Base-by-base conservation (phyloP, 2,888 invertebrate species). In the Lepidonotus clava region DNA sequence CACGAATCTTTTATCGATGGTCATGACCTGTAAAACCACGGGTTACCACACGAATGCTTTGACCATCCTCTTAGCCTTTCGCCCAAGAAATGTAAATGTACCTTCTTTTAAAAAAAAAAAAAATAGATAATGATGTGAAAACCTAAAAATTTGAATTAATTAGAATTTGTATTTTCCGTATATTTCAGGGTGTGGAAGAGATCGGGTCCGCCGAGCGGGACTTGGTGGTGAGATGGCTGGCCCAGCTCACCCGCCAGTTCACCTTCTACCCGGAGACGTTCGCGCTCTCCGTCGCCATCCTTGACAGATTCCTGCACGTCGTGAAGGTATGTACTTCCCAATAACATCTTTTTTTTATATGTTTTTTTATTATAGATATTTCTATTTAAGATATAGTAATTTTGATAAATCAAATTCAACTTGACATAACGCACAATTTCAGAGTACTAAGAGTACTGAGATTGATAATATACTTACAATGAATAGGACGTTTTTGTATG, bases 201-300 rank as follows among this genome's bases (percentile, higher is more conserved):
- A 83, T 83, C 40, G 51, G 86, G 18, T 40, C 77, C 11, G 83
- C 80, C 21, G 86, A 92, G 86, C 89, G 93, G 87, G 91, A 92
- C 88, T 90, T 91, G 80, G 89, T 90, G 24, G 91, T 92, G 67
- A 86, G 85, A 40, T 93, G 92, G 92, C 88, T 93, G 87, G 86
- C 91, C 41, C 89, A 86, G 66, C 89, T 92, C 41, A 92, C 91
- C 87, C 80, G 89, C 14, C 89, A 91, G 84, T 92, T 93, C 86
- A 88, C 89, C 38, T 93, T 93, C 88, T 88, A 90, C 40, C 92
- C 92, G 38, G 93, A 94, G 89, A 93, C 93, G 36, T 89, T 92
- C 56, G 92, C 91, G 56, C 90, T 94, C 66, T 90, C 91, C 86
- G 90, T 93, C 84, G 89, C 90, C 83, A 89, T 94, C 36, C 89